These are phyloP conservation scores for Eueides isabella DNA, from an alignment of 1,140 invertebrate genomes.

Conservation along the genomic window DNA sequence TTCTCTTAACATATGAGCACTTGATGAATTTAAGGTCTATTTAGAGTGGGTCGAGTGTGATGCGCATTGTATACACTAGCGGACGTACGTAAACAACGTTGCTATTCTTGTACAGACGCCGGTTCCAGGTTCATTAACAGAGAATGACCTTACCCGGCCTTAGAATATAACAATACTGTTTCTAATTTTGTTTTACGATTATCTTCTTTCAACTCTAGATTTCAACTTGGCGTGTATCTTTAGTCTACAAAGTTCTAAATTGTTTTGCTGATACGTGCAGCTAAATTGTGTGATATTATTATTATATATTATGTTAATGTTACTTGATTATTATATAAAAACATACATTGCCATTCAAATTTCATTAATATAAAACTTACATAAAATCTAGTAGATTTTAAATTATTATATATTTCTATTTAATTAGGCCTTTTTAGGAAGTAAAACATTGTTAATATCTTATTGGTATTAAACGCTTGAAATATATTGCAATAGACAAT, in stretches of 20 bases:
- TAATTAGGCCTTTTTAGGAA: no score
- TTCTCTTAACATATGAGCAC: constrained; percentile 40
- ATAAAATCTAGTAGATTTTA: no score
- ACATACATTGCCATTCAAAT: no score
- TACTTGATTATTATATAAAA: neutral
- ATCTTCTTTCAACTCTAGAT: constrained; percentile 23
- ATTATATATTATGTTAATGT: neutral
- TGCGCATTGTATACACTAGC: constrained; percentile 56
- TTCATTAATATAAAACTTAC: no score
- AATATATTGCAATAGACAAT: no score
- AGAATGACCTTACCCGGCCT: constrained; percentile 47
- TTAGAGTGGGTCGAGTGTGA: constrained; percentile 48
- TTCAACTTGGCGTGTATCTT: constrained; percentile 1
- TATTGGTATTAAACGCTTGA: no score
- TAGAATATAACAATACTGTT: constrained; percentile 39
- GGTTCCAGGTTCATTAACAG: constrained; percentile 69
- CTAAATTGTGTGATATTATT: neutral
- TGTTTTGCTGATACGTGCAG: neutral
- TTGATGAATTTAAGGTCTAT: constrained; percentile 65
- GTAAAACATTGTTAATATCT: no score
- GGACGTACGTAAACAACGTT: constrained; percentile 59
- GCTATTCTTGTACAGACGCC: constrained; percentile 60
- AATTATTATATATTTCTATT: no score
- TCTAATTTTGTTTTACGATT: constrained; percentile 37
- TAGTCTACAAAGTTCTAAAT: neutral